A percentile compares a stretch with the other conserved stretches of the same genome.
Evolutionary conservation across 2,797 vertebrate genomes (phyloP).

Genomic region (Clarias fuscus): DNA sequence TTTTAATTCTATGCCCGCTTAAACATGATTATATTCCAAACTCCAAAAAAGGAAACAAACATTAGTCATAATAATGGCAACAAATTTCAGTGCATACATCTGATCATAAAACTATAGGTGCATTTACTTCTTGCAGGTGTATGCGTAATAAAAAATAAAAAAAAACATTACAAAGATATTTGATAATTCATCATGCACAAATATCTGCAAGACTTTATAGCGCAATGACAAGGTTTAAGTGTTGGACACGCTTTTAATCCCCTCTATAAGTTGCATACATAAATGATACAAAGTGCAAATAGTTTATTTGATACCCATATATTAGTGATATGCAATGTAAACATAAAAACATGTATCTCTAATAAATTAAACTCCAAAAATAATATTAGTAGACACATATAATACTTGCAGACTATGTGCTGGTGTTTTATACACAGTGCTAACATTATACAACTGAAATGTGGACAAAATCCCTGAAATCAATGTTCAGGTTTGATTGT

Average conservation of each 20-base stretch:
- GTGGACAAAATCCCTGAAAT: neutral
- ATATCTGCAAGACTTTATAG: constrained; percentile 1
- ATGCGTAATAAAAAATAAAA: neutral
- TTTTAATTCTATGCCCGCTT: no score
- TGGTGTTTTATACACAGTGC: neutral
- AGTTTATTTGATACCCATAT: neutral
- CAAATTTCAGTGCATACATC: no score
- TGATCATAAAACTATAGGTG: no score
- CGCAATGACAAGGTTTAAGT: neutral
- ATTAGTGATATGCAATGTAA: neutral
- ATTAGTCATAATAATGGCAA: no score
- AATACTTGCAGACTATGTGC: neutral
- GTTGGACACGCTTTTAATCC: neutral
- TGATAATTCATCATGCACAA: neutral
- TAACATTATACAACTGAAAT: neutral
- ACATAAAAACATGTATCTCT: neutral
- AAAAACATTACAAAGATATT: neutral
- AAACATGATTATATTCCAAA: no score
- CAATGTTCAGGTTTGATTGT: neutral
- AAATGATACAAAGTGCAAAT: neutral
- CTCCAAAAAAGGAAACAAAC: no score
- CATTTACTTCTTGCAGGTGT: no score
- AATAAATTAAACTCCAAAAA: neutral
- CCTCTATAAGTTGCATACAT: neutral
- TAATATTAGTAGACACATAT: neutral